Percentiles rank a stretch among this genome's conserved stretches.
Evolutionary conservation across 2,113 vertebrate genomes (phyloP).

Genomic region (Osmerus mordax): DNA sequence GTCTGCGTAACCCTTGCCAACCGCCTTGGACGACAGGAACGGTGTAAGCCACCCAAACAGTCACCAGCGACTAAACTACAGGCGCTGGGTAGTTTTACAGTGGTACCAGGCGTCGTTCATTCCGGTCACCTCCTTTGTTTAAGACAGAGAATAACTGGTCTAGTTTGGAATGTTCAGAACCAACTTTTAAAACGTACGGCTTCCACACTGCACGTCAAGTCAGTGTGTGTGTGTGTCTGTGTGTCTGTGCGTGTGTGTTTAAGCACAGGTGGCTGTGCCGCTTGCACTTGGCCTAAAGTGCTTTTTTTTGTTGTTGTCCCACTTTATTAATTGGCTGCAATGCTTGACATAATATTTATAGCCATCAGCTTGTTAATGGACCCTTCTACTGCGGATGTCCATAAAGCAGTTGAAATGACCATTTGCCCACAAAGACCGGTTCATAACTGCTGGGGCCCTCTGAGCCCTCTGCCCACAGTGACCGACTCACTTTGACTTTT

Average conservation of each 20-base stretch:
- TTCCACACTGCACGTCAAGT: neutral
- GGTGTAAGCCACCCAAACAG: conserved; percentile 22
- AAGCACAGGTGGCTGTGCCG: neutral
- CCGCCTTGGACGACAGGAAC: conserved; percentile 1
- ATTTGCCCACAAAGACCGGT: conserved; percentile 45
- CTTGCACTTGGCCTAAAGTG: neutral
- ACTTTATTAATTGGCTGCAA: conserved; percentile 43
- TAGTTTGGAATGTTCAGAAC: neutral
- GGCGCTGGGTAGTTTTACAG: neutral
- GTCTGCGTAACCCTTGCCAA: conserved; percentile 7
- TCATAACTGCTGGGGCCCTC: conserved; percentile 27
- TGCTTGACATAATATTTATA: conserved; percentile 40
- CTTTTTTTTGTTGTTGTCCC: neutral
- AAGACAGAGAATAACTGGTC: neutral
- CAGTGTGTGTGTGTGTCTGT: conserved; percentile 2
- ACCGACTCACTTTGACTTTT: conserved; percentile 18
- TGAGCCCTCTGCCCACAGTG: conserved; percentile 27
- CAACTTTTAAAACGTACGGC: no score
- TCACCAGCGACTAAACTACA: conserved; percentile 9
- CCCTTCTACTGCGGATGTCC: conserved; percentile 31
- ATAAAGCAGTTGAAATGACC: conserved; percentile 46
- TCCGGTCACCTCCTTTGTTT: neutral
- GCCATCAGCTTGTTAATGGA: conserved; percentile 32
- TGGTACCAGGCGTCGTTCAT: no score
- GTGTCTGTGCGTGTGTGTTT: neutral